phyloP scores from a whole-genome alignment of 2,113 vertebrate genomes.

The Scopus umbretta region DNA sequence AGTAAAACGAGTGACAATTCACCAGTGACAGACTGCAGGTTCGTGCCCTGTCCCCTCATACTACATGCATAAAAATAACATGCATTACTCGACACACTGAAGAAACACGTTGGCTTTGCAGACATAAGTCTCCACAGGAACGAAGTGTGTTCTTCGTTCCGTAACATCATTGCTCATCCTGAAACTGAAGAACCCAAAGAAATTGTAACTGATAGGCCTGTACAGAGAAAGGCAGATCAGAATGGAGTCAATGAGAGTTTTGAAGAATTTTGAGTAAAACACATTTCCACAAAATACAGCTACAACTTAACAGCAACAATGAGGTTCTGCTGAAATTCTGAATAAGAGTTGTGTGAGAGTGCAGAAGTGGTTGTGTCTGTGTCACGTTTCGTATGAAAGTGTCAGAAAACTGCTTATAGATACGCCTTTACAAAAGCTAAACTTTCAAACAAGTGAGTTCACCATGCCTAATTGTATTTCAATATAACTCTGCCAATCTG shows the following conservation, averaged over 20 bases:
- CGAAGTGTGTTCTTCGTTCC: neutral
- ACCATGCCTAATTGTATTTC: neutral
- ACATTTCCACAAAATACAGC: neutral
- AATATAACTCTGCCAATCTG: neutral
- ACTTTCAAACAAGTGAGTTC: neutral
- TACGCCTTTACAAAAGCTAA: neutral
- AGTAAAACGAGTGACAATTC: neutral
- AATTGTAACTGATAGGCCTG: neutral
- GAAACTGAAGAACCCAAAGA: neutral
- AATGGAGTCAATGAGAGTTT: neutral
- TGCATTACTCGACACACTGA: fast-evolving
- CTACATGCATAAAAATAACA: neutral
- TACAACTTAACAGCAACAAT: neutral
- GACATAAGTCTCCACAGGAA: neutral
- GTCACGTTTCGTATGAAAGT: neutral
- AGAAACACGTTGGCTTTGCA: neutral
- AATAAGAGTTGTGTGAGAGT: neutral
- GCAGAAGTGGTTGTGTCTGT: neutral
- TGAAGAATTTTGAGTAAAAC: neutral
- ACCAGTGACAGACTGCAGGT: neutral
- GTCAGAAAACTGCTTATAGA: neutral
- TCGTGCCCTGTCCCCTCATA: neutral
- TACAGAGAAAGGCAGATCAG: neutral
- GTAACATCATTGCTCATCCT: neutral
- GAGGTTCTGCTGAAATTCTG: neutral